phyloP scores from a whole-genome alignment of 2,888 invertebrate genomes.

The Clostera curtula region DNA sequence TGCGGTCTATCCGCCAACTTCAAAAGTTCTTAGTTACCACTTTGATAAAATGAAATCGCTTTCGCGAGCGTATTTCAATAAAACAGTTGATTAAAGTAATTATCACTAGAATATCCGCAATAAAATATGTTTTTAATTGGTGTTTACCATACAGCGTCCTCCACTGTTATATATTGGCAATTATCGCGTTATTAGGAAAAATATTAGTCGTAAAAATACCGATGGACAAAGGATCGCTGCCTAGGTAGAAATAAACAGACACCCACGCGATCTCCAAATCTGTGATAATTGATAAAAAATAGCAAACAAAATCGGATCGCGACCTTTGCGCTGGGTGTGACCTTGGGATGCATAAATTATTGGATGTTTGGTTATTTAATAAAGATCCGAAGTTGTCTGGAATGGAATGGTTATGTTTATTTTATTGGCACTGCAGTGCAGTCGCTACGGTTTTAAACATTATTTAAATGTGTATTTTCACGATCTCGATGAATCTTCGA shows the following conservation, averaged over 20 bases:
- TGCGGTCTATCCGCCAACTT: too few species aligned
- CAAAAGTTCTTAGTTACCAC: too few species aligned
- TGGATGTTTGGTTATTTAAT: slow-evolving; percentile 7
- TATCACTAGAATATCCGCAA: too few species aligned
- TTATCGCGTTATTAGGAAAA: slow-evolving; percentile 5
- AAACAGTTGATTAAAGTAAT: too few species aligned
- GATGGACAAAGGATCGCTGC: slow-evolving; percentile 11
- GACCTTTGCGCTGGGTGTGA: slow-evolving; percentile 14
- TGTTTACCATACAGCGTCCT: slow-evolving; percentile 9
- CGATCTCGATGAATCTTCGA: too few species aligned
- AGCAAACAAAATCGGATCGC: slow-evolving; percentile 11
- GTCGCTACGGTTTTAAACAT: too few species aligned
- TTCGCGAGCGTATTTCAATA: too few species aligned
- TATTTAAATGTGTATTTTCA: too few species aligned
- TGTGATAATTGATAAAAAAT: slow-evolving; percentile 13
- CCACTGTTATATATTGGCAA: slow-evolving; percentile 12
- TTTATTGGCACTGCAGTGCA: too few species aligned
- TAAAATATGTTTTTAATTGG: slow-evolving; percentile 9
- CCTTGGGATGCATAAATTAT: slow-evolving; percentile 4
- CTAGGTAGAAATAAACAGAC: slow-evolving; percentile 24
- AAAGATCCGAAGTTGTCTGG: too few species aligned
- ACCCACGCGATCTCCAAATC: slow-evolving; percentile 22
- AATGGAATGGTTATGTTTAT: too few species aligned
- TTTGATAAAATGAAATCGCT: too few species aligned
- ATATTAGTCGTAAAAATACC: slow-evolving; percentile 12